A percentile compares a stretch with the other conserved stretches of the same genome.
Conservation (phyloP, 2,797 vertebrate species). For the Gorsachius magnificus region DNA sequence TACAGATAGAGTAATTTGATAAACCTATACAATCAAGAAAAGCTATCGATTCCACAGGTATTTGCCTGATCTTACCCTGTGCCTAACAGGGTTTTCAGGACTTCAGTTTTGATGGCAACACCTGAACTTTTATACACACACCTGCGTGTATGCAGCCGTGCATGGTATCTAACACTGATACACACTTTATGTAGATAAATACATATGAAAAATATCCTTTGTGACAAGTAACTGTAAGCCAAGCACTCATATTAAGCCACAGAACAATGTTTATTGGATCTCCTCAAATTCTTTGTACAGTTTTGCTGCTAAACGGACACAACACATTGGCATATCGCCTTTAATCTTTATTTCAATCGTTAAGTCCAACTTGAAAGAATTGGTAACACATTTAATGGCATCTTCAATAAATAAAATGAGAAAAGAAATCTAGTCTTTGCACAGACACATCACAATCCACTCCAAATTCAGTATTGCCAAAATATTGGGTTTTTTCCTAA, state of each 20-base stretch:
- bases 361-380: slow-evolving; percentile 28
- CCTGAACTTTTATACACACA: not conserved
- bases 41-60: not conserved
- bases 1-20: not conserved
- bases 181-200: not conserved
- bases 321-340: slow-evolving; percentile 19
- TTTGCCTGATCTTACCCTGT: not conserved
- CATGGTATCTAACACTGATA: not conserved
- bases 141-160: accelerated
- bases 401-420: slow-evolving; percentile 71
- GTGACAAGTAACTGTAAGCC: not conserved
- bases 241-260: slow-evolving; percentile 39
- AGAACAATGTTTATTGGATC: slow-evolving; percentile 70
- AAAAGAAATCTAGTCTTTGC: slow-evolving; percentile 42
- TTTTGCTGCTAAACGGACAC: slow-evolving; percentile 49
- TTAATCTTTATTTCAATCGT: slow-evolving; percentile 46
- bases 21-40: not conserved
- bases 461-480: slow-evolving; percentile 55
- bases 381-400: slow-evolving; percentile 34
- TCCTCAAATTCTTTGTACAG: slow-evolving; percentile 58
- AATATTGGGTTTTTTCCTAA: slow-evolving; percentile 6
- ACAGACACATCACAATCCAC: slow-evolving; percentile 62
- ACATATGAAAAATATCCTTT: not conserved
- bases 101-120: not conserved
- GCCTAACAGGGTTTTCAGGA: not conserved